These are phyloP conservation scores for Eurytoma californica DNA, from an alignment of 2,888 invertebrate species.

Conservation along the genomic window DNA sequence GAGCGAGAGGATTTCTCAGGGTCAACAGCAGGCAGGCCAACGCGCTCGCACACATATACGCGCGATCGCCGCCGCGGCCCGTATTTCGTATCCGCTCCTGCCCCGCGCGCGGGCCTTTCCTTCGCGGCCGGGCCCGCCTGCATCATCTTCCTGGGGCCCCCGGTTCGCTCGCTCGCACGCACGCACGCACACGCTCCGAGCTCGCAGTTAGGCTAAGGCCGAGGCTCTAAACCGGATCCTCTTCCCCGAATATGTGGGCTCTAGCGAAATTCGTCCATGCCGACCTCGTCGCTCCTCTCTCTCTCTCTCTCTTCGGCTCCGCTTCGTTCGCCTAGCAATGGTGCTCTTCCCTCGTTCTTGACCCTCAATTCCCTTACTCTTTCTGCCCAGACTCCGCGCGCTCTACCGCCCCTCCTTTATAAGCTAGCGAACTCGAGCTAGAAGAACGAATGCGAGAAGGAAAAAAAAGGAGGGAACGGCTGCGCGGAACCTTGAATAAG, in stretches of 20 bases:
- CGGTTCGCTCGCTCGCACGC: not conserved
- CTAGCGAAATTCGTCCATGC: slow-evolving; percentile 48
- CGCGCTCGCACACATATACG: not conserved
- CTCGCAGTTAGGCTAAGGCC: slow-evolving; percentile 55
- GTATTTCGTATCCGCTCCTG: slow-evolving; percentile 44
- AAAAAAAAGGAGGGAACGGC: slow-evolving; percentile 1
- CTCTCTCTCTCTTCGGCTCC: slow-evolving; percentile 62
- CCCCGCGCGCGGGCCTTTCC: not conserved
- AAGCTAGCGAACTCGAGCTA: slow-evolving; percentile 61
- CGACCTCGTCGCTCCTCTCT: slow-evolving; percentile 31
- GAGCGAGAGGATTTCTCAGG: slow-evolving; percentile 62
- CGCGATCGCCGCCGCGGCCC: too few species aligned
- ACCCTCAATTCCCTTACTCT: slow-evolving; percentile 9
- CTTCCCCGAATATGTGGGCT: slow-evolving; percentile 54
- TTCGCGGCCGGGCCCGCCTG: slow-evolving; percentile 42
- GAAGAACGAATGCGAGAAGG: slow-evolving; percentile 52
- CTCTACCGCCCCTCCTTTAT: slow-evolving; percentile 65
- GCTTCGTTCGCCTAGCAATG: slow-evolving; percentile 6
- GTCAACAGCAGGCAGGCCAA: slow-evolving; percentile 59
- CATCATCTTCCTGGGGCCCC: slow-evolving; percentile 59
- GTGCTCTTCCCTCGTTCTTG: slow-evolving; percentile 12
- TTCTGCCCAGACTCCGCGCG: slow-evolving; percentile 70
- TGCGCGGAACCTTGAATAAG: slow-evolving; percentile 41
- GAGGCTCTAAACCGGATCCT: slow-evolving; percentile 61
- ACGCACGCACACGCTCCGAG: slow-evolving; percentile 1